phyloP scores from a whole-genome alignment of 2,888 invertebrate genomes.

The Agrochola litura region DNA sequence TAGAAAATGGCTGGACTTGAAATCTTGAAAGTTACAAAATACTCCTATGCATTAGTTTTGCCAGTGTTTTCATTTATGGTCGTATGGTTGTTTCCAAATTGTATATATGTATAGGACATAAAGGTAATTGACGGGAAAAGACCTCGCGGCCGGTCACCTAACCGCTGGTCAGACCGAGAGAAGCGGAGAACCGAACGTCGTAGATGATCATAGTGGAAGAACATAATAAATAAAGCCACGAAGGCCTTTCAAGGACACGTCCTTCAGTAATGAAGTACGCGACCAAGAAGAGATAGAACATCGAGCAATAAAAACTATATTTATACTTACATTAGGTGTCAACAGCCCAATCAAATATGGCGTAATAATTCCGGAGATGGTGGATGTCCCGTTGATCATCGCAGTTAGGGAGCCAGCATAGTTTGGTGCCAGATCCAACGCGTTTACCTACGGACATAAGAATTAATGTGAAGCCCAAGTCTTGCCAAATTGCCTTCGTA shows the following conservation, averaged over 20 bases:
- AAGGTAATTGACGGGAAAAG: too few species aligned
- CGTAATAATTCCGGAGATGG: conserved; percentile 92
- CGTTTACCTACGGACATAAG: conserved; percentile 88
- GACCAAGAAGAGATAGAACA: too few species aligned
- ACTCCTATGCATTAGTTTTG: too few species aligned
- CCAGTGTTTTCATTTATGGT: neutral
- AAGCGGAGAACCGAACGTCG: too few species aligned
- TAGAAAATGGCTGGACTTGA: neutral
- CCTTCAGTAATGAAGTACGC: too few species aligned
- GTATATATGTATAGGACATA: neutral
- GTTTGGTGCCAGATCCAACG: conserved; percentile 92
- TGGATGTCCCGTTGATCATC: conserved; percentile 92
- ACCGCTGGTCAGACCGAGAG: too few species aligned
- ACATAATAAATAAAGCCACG: too few species aligned
- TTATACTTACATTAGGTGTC: conserved; percentile 90
- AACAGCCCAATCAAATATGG: conserved; percentile 92
- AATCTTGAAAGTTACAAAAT: neutral
- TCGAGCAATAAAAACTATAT: neutral
- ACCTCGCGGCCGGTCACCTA: too few species aligned
- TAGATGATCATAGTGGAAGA: too few species aligned
- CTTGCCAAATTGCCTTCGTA: conserved; percentile 41
- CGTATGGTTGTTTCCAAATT: neutral
- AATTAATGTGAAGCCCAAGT: conserved; percentile 27
- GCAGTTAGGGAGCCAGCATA: conserved; percentile 92
- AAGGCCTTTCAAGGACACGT: too few species aligned